Base-by-base conservation (phyloP, 2,888 invertebrate species). In the Chymomyza caudatula region DNA sequence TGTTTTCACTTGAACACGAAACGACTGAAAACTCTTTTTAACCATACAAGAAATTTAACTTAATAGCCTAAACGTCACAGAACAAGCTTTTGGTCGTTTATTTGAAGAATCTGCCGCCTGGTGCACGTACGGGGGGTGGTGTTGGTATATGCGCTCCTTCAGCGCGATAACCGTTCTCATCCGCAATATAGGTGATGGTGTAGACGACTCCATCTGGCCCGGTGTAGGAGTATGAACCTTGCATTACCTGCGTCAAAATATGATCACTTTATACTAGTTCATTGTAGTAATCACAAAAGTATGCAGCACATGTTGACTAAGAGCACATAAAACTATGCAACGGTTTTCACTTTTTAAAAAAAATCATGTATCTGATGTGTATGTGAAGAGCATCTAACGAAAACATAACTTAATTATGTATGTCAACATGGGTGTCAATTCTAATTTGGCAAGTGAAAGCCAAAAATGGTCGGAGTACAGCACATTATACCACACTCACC, bases 181-280 rank as follows among this genome's bases (percentile, higher is more conserved):
- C 91, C 47, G 91, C 91, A 59, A 91, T 89, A 71, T 92, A 91
- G 61, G 87, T 92, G 58, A 93, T 91, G 56, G 92, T 91, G 68
- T 92, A 92, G 42, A 91, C 89, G 11, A 92, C 89, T 62, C 92
- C 92, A 81, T 93, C 93, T 13, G 92, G 92, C 25, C 92, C 92
- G n/a, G 92, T 92, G 84, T 92, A 93, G 0, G 92, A 91, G 74
- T 92, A 92, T 0, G 91, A 92, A 22, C 92, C 92, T 88, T 93
- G 92, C 88, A 92, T 92, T 15, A 92, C 92, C 91, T 91, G 64
- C 0, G 65, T 49, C 8, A 44, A 13, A 17, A 1, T 1, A 6
- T 42, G 20, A 19, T 37, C 3, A 5, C 0, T 3, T 22, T 37
- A 11, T 4, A 37, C 29, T 37, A 37, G 29, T 25, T 54, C 44